These are phyloP conservation scores for Smutsia gigantea DNA, from an alignment of 2,797 vertebrate genomes.

Conservation along the genomic window DNA sequence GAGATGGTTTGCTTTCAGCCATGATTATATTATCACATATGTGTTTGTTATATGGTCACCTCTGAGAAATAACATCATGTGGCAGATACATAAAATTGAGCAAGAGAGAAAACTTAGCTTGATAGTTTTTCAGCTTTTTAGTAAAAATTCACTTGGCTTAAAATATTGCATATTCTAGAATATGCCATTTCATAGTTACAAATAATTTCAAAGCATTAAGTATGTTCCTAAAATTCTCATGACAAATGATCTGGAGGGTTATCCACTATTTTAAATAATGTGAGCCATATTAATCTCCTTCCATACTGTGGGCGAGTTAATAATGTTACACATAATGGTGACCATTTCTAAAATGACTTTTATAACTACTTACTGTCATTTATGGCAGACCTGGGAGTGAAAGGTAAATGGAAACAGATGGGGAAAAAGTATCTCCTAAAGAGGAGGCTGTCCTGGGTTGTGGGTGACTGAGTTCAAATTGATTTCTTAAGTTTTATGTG, in stretches of 20 bases:
- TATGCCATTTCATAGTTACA: not conserved
- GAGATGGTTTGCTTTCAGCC: not conserved
- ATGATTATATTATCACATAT: not conserved
- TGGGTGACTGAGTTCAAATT: not conserved
- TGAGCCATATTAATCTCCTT: not conserved
- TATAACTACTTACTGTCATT: not conserved
- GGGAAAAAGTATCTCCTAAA: not conserved
- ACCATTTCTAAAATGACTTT: slow-evolving; percentile 23
- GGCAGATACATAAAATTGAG: not conserved
- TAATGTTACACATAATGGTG: not conserved
- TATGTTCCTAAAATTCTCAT: slow-evolving; percentile 12
- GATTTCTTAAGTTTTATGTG: not conserved
- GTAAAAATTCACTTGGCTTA: not conserved
- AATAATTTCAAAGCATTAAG: slow-evolving; percentile 27
- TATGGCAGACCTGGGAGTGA: not conserved
- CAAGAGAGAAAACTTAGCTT: slow-evolving; percentile 34
- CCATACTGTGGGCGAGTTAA: not conserved
- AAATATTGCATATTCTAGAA: not conserved
- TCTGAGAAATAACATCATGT: not conserved
- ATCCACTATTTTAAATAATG: not conserved
- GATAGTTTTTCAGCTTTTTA: not conserved
- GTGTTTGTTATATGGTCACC: not conserved
- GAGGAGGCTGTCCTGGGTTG: not conserved
- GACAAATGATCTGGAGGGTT: not conserved
- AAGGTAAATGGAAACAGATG: not conserved